Conservation (phyloP, 1,140 invertebrate species). For the Goniozus legneri region DNA sequence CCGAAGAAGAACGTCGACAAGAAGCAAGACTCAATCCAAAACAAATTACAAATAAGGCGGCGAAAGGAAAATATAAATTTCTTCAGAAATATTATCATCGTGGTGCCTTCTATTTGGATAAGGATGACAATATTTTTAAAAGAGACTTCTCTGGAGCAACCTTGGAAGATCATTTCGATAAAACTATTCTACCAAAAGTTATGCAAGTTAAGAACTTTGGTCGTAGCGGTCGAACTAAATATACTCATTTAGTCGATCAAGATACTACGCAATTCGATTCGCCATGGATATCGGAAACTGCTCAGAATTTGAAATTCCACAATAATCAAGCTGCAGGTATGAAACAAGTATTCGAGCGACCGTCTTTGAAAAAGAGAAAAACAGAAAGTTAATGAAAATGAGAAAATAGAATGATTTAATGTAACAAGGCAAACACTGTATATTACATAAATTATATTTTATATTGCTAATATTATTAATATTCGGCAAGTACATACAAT, state of each 20-base stretch:
- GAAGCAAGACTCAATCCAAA: slow-evolving; percentile 93
- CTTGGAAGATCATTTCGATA: slow-evolving; percentile 98
- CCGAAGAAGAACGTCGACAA: slow-evolving; percentile 90
- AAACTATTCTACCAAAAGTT: slow-evolving; percentile 96
- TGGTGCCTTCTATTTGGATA: slow-evolving; percentile 96
- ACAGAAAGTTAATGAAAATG: slow-evolving; percentile 43
- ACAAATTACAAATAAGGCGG: slow-evolving; percentile 87
- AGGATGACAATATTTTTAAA: slow-evolving; percentile 90
- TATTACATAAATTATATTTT: too few relatives aligned
- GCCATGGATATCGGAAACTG: slow-evolving; percentile 90
- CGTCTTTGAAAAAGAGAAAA: slow-evolving; percentile 70
- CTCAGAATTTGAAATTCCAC: slow-evolving; percentile 87
- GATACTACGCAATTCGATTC: slow-evolving; percentile 98
- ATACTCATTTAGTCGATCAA: slow-evolving; percentile 98
- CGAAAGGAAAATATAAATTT: slow-evolving; percentile 99
- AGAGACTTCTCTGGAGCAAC: slow-evolving; percentile 96
- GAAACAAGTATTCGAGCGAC: slow-evolving; percentile 89
- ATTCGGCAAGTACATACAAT: too few relatives aligned
- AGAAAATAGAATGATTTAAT: too few relatives aligned
- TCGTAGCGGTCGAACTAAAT: slow-evolving; percentile 95
- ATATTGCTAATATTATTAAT: too few relatives aligned
- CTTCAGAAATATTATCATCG: slow-evolving; percentile 99
- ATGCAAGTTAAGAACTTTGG: slow-evolving; percentile 99
- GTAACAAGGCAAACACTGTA: too few relatives aligned
- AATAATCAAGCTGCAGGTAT: slow-evolving; percentile 90